phyloP scores from a whole-genome alignment of 2,113 vertebrate genomes.

The Petaurus breviceps region DNA sequence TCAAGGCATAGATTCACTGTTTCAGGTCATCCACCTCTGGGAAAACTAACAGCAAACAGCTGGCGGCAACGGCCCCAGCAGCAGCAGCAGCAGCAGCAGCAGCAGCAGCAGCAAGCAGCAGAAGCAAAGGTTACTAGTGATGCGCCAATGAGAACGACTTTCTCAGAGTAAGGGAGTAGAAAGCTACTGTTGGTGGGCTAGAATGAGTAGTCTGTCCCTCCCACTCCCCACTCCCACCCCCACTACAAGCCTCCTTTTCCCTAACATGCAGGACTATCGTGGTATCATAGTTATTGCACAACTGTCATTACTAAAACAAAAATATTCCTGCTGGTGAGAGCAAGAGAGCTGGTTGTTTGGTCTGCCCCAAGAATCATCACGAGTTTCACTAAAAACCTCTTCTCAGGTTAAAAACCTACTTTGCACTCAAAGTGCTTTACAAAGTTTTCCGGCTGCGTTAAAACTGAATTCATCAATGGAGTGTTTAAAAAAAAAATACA shows the following conservation, averaged over 20 bases:
- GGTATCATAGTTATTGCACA: background rate
- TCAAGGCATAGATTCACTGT: background rate
- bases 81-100: background rate
- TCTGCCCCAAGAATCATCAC: background rate
- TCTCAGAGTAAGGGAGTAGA: background rate
- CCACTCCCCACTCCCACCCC: background rate
- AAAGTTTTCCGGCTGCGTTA: background rate
- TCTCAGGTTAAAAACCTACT: background rate
- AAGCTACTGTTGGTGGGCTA: background rate
- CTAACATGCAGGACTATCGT: background rate
- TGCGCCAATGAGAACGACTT: background rate
- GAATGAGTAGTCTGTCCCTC: background rate
- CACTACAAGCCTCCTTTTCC: background rate
- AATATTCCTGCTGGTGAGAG: background rate
- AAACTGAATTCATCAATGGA: background rate
- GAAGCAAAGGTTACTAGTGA: background rate
- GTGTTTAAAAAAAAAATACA: background rate
- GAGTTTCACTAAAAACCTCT: background rate
- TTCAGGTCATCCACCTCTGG: background rate
- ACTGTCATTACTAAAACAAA: background rate
- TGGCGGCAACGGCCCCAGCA: background rate
- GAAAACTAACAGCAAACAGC: background rate
- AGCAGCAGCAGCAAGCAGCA: background rate
- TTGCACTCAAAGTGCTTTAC: background rate
- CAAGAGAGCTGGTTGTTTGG: background rate